Percentiles rank a stretch among this genome's conserved stretches.
Evolutionary conservation across 1,140 invertebrate species (phyloP).

Genomic region (Centruroides sculpturatus): DNA sequence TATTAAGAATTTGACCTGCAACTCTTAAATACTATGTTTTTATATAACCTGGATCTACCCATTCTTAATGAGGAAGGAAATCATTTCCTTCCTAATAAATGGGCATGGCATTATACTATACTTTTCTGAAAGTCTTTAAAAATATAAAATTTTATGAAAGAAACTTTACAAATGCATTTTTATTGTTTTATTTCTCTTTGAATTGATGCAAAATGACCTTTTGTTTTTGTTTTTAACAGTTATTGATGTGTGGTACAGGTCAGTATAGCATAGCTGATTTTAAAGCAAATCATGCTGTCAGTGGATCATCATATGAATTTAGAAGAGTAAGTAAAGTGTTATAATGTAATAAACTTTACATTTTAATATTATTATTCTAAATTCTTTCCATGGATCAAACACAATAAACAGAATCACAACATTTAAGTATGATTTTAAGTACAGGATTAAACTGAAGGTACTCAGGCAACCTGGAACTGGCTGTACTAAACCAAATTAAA

Average conservation of each 20-base stretch:
- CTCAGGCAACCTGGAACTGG: too few relatives aligned
- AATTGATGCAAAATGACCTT: too few relatives aligned
- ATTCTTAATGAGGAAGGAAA: too few relatives aligned
- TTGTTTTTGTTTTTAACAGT: conserved; percentile 35
- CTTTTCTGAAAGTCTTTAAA: background rate
- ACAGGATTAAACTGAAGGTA: too few relatives aligned
- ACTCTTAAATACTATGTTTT: too few relatives aligned
- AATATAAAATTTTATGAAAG: background rate
- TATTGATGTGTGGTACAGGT: conserved; percentile 81
- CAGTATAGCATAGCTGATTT: conserved; percentile 82
- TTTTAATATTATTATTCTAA: background rate
- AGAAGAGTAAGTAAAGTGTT: conserved; percentile 34
- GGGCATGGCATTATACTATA: too few relatives aligned
- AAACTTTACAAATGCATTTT: background rate
- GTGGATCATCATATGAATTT: conserved; percentile 68
- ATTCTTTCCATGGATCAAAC: background rate
- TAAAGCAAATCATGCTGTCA: conserved; percentile 69
- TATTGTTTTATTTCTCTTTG: background rate
- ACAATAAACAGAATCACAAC: too few relatives aligned
- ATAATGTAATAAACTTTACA: background rate
- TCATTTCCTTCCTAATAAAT: too few relatives aligned
- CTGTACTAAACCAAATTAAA: too few relatives aligned
- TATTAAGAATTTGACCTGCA: too few relatives aligned
- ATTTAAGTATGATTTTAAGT: too few relatives aligned
- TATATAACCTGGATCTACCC: too few relatives aligned